Evolutionary conservation across 2,888 invertebrate genomes (phyloP), one percentile per base, ranked within the genome.

Genomic region (Candidula unifasciata): DNA sequence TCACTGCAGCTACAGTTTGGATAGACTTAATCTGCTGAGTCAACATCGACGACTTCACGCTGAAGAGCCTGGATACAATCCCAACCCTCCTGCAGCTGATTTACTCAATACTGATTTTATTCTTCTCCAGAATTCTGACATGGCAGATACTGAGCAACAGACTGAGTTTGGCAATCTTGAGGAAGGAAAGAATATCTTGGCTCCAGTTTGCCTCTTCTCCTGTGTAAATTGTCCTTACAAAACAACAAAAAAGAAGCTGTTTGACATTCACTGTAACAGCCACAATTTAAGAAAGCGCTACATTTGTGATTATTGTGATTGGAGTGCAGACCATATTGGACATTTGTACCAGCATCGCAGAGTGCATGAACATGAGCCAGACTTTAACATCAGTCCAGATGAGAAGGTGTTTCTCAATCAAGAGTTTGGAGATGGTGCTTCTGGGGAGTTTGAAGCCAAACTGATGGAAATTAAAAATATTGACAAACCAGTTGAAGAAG

Each of bases 261-360:
- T 89, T 81, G 89, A 88, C 80, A 89, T 90, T 33, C 92, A 92
- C 84, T 87, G 88, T n/a, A 89, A 89, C 79, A 89, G 91, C 89
- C 92, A 92, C 88, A 90, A 90, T 18, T 66, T 89, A 33, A 90
- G 87, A 81, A 87, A 87, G 37, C 90, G 90, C 57, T 92, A 91
- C 85, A 89, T 88, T 37, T 93, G 93, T 86, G 92, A 92, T 82
- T 90, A 88, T 85, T 93, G 93, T 86, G 90, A 91, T 88, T 92
- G 92, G 92, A 91, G 91, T 86, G 89, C 90, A 33, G 90, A 92
- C 82, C 84, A 90, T 69, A 86, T 92, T 2, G 90, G 90, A 79
- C 86, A 91, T 21, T 82, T 93, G 79, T 90, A 90, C 85, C 90
- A 91, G 71, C 93, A 93, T 83, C 89, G 92, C 35, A 88, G 87